Percentiles rank a stretch among this genome's conserved stretches.
Conservation (phyloP, 2,797 vertebrate species). For the Malurus splendens region DNA sequence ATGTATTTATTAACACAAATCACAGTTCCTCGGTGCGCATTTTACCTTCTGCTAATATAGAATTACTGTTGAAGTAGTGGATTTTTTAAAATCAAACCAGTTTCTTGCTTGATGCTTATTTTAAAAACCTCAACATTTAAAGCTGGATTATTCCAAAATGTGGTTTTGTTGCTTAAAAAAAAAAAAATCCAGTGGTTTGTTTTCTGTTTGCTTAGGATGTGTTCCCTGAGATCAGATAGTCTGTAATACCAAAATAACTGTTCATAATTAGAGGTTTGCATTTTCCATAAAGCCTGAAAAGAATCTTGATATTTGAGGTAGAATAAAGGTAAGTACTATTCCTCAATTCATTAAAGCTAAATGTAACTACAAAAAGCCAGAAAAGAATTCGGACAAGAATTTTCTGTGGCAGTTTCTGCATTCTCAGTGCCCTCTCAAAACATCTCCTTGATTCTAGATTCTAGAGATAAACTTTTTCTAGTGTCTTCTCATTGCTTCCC, state of each 20-base stretch:
- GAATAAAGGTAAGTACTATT: neutral
- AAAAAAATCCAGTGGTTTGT: neutral
- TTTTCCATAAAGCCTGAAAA: neutral
- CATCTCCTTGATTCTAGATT: fast-evolving
- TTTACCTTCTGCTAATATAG: neutral
- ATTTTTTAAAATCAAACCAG: neutral
- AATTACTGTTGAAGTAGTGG: neutral
- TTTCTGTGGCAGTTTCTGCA: neutral
- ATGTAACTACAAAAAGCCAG: neutral
- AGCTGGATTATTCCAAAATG: neutral
- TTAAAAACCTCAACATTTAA: neutral
- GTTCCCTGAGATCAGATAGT: fast-evolving
- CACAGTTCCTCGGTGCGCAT: neutral
- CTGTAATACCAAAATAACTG: neutral
- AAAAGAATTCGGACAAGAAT: neutral
- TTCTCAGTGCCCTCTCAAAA: neutral
- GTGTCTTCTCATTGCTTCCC: neutral
- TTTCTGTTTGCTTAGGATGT: neutral
- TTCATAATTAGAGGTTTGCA: neutral
- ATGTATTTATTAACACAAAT: neutral
- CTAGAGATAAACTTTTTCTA: neutral
- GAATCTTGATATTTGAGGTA: neutral
- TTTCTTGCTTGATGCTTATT: neutral
- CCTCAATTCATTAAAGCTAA: neutral
- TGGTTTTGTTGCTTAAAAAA: neutral